Percentiles rank a stretch among this genome's conserved stretches.
Conservation (phyloP, 2,113 vertebrate species). For the Plectropomus leopardus region DNA sequence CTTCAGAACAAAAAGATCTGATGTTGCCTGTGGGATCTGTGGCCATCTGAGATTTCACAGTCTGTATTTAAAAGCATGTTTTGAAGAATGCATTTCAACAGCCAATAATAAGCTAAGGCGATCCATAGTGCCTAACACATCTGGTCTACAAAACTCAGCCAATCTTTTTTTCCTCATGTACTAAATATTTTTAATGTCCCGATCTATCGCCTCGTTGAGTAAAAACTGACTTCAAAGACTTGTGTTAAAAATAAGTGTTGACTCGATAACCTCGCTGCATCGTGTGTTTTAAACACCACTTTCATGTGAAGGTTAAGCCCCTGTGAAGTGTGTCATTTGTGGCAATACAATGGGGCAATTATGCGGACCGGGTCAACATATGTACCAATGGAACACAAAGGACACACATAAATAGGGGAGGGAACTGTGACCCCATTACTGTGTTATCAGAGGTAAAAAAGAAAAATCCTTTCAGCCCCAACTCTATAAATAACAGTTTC, state of each 20-base stretch:
- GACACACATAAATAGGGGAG: constrained; percentile 46
- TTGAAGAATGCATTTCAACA: constrained; percentile 75
- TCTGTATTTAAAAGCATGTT: constrained; percentile 78
- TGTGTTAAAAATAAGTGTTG: constrained; percentile 44
- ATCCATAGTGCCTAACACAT: constrained; percentile 60
- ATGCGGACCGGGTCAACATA: constrained; percentile 58
- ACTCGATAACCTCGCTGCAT: constrained; percentile 42
- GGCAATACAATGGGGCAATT: constrained; percentile 59
- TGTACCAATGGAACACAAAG: constrained; percentile 66
- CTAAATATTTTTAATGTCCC: constrained; percentile 55
- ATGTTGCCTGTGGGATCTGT: constrained; percentile 79
- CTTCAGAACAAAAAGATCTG: constrained; percentile 83
- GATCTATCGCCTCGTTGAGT: constrained; percentile 44
- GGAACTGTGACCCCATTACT: constrained; percentile 62
- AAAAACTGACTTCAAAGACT: constrained; percentile 54
- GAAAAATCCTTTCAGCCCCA: constrained; percentile 40
- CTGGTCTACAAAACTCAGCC: constrained; percentile 55
- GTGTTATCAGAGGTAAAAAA: constrained; percentile 40
- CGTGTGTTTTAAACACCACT: constrained; percentile 34
- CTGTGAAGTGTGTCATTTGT: constrained; percentile 58
- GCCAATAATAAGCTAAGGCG: constrained; percentile 69
- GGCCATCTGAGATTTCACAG: constrained; percentile 77
- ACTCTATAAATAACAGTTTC: constrained; percentile 15
- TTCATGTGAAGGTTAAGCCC: constrained; percentile 56
- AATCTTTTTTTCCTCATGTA: constrained; percentile 19